A percentile compares a stretch with the other conserved stretches of the same genome.
Evolutionary conservation across 2,888 invertebrate genomes (phyloP).

Genomic region (Polyploca ridens): DNA sequence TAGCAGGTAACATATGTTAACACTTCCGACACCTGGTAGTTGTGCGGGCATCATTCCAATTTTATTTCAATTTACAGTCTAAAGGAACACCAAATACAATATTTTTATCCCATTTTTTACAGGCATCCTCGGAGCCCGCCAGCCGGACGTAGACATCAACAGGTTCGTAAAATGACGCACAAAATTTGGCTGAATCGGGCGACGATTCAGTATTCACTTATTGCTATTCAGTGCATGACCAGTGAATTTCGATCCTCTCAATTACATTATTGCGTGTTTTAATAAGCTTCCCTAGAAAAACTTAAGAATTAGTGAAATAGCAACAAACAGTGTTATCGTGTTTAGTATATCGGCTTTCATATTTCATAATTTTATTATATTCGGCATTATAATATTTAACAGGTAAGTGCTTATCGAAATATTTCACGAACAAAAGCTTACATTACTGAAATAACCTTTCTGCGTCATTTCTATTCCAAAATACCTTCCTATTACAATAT

Average conservation of each 20-base stretch:
- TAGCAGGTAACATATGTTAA: not conserved
- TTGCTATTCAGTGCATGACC: not conserved
- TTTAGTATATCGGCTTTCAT: too few relatives aligned
- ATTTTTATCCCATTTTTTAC: slow-evolving; percentile 35
- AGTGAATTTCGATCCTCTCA: not conserved
- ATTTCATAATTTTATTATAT: too few relatives aligned
- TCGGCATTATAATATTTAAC: slow-evolving; percentile 10
- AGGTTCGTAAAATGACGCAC: slow-evolving; percentile 62
- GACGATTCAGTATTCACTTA: slow-evolving; percentile 13
- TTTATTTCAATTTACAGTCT: not conserved
- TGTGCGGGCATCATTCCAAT: slow-evolving; percentile 8
- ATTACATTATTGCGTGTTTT: not conserved
- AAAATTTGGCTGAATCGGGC: slow-evolving; percentile 42
- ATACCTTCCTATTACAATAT: slow-evolving; percentile 19
- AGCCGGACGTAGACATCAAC: slow-evolving; percentile 67
- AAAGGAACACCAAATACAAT: slow-evolving; percentile 1
- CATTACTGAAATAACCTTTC: slow-evolving; percentile 48
- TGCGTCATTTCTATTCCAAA: slow-evolving; percentile 57
- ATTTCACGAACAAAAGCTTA: slow-evolving; percentile 44
- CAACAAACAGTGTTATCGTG: not conserved
- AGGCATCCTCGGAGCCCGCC: slow-evolving; percentile 63
- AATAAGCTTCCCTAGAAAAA: not conserved
- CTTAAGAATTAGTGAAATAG: not conserved
- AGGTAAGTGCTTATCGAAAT: slow-evolving; percentile 42
- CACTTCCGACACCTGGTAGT: not conserved